Evolutionary conservation across 2,797 vertebrate genomes (phyloP).

Genomic region (Champsocephalus gunnari): DNA sequence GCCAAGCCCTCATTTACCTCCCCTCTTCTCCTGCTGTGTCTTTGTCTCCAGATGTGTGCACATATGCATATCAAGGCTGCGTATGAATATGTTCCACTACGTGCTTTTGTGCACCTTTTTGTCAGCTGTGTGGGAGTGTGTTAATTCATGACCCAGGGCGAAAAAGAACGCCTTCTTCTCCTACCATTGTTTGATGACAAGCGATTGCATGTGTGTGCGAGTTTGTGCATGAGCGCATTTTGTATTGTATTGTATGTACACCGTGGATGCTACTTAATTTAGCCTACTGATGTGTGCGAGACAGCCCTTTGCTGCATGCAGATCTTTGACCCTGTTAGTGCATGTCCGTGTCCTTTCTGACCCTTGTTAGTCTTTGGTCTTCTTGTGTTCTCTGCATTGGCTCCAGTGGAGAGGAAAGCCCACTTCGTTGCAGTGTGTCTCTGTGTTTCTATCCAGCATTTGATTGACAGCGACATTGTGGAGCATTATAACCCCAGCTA

Average conservation of each 20-base stretch:
- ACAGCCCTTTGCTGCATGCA: constrained; percentile 39
- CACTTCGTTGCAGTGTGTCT: constrained; percentile 46
- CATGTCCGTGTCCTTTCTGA: constrained; percentile 61
- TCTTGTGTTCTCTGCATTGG: constrained; percentile 49
- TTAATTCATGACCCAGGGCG: constrained; percentile 80
- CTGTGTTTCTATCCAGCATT: constrained; percentile 40
- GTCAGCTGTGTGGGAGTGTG: constrained; percentile 79
- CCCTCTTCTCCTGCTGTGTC: constrained; percentile 52
- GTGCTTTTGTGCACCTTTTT: constrained; percentile 75
- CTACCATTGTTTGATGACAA: constrained; percentile 69
- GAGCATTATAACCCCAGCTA: constrained; percentile 39
- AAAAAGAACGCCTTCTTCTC: constrained; percentile 65
- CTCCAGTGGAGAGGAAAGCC: constrained; percentile 68
- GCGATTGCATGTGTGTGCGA: constrained; percentile 49
- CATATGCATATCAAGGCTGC: constrained; percentile 71
- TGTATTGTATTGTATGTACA: constrained; percentile 21
- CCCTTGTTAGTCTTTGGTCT: constrained; percentile 69
- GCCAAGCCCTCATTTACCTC: constrained; percentile 63
- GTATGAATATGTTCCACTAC: constrained; percentile 64
- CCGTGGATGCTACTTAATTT: constrained; percentile 64
- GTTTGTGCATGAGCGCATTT: constrained; percentile 50
- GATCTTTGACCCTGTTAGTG: constrained; percentile 61
- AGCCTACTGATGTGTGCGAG: constrained; percentile 54
- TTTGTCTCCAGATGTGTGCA: constrained; percentile 69
- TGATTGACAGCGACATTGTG: constrained; percentile 53